Base-by-base conservation (phyloP, 2,113 vertebrate species). In the Archilochus colubris region DNA sequence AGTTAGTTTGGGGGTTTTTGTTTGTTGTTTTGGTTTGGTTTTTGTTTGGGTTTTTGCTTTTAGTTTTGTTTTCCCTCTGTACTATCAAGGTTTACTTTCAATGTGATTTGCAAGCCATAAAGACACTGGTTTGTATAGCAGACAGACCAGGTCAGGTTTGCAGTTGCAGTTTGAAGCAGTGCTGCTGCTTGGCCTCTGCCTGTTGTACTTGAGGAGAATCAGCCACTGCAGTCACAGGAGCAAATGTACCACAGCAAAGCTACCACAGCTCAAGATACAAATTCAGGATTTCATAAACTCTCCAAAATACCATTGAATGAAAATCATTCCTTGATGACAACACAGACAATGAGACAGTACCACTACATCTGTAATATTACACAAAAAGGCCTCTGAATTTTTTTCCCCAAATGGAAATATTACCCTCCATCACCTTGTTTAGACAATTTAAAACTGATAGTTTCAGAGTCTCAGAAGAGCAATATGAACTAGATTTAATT, bases 191-290 rank as follows among this genome's bases (percentile, higher is more conserved):
- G 2, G 46, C n/a, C 57, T 57, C 61, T 10, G 1, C 3, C 61
- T 50, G n/a, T 50, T 4, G 16, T 16, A n/a, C 88, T 73, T 38
- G 7, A 28, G 62, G 53, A 6, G 28, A 38, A 74, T 2, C 59
- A 44, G 4, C 28, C 62, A 21, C 48, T 40, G 43, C 0, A 50
- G 36, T 21, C 54, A 79, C 0, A 0, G 36, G 28, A 61, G 25
- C 23, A 72, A 64, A 86, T 0, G 0, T 10, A 55, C 36, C 25
- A 67, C n/a, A 72, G 63, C 48, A 90, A 92, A 67, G 43, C 46
- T 17, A 57, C 25, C 15, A 19, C 33, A 88, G 53, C 14, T 24
- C 48, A 67, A 30, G 6, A n/a, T 10, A 50, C 6, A 23, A 17
- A 77, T 36, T 54, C 43, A n/a, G 17, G 54, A 24, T 22, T 53